Evolutionary conservation across 1,140 invertebrate species (phyloP).

Genomic region (Zaprionus tsacasi): DNA sequence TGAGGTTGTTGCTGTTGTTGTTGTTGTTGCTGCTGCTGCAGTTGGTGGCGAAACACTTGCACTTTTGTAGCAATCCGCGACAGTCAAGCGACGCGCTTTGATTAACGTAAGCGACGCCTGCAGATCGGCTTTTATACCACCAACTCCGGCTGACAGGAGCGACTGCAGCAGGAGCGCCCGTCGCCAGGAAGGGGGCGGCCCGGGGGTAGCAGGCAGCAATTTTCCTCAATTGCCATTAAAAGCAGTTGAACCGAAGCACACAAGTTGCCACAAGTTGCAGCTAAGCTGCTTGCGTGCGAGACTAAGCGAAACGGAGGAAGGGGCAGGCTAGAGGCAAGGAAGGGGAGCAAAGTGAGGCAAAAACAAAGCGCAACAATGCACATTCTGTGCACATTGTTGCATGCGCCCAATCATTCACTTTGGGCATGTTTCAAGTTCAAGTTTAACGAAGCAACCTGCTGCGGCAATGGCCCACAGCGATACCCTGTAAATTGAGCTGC

Average conservation of each 20-base stretch:
- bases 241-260: slow-evolving; percentile 45
- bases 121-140: slow-evolving; percentile 65
- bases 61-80: slow-evolving; percentile 41
- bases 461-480: not conserved
- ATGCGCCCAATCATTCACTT: slow-evolving; percentile 31
- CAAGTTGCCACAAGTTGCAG: slow-evolving; percentile 29
- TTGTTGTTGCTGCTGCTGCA: slow-evolving; percentile 3
- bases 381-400: slow-evolving; percentile 55
- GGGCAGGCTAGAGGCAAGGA: too few relatives aligned
- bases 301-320: not conserved
- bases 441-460: slow-evolving; percentile 49
- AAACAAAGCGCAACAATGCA: slow-evolving; percentile 29
- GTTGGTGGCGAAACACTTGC: slow-evolving; percentile 42
- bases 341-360: slow-evolving; percentile 3
- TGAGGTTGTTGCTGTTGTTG: slow-evolving; percentile 4
- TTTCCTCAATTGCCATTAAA: slow-evolving; percentile 66
- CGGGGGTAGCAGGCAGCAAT: slow-evolving; percentile 33
- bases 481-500: slow-evolving; percentile 8
- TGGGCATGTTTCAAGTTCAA: slow-evolving; percentile 72
- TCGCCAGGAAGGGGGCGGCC: not conserved
- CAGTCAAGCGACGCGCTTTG: slow-evolving; percentile 72
- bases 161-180: slow-evolving; percentile 13
- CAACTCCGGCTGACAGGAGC: not conserved
- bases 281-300: slow-evolving; percentile 31
- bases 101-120: slow-evolving; percentile 58